Percentiles rank a stretch among this genome's conserved stretches.
Conservation (phyloP, 2,888 invertebrate genomes). For the Melanostoma scalare region DNA sequence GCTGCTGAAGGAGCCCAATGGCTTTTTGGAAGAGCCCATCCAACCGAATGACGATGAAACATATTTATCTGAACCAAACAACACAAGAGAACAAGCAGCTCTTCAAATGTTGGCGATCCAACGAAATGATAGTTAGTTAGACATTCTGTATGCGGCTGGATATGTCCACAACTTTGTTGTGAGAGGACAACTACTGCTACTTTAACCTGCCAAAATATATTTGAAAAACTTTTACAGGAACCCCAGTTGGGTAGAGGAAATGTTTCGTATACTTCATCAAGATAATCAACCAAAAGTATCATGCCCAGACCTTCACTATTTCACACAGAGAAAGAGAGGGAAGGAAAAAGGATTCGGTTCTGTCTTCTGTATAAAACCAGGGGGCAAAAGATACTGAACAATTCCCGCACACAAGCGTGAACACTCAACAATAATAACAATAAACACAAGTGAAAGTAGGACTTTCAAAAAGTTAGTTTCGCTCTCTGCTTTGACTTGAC, state of each 20-base stretch:
- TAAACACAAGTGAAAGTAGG: constrained; percentile 38
- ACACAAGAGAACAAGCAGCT: not conserved
- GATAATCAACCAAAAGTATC: constrained; percentile 31
- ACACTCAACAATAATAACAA: constrained; percentile 32
- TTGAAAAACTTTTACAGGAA: constrained; percentile 22
- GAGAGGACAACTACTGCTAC: constrained; percentile 13
- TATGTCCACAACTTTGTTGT: not conserved
- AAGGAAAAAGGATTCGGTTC: not conserved
- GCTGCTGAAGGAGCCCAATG: constrained; percentile 4
- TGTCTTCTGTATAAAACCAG: too few species aligned
- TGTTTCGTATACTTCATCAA: constrained; percentile 30
- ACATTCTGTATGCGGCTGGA: not conserved
- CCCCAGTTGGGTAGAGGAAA: not conserved
- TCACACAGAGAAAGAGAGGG: too few species aligned
- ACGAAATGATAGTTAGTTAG: constrained; percentile 14
- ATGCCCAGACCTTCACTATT: not conserved
- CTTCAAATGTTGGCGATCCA: constrained; percentile 23
- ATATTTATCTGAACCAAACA: constrained; percentile 18
- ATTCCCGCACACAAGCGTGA: constrained; percentile 1
- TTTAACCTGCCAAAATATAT: constrained; percentile 39
- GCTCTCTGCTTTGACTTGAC: constrained; percentile 20
- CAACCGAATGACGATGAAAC: constrained; percentile 1
- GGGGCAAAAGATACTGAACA: too few species aligned
- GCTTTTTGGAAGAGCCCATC: constrained; percentile 6
- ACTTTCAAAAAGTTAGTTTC: constrained; percentile 46